phyloP scores from a whole-genome alignment of 2,113 vertebrate genomes.

The Syngnathus scovelli region DNA sequence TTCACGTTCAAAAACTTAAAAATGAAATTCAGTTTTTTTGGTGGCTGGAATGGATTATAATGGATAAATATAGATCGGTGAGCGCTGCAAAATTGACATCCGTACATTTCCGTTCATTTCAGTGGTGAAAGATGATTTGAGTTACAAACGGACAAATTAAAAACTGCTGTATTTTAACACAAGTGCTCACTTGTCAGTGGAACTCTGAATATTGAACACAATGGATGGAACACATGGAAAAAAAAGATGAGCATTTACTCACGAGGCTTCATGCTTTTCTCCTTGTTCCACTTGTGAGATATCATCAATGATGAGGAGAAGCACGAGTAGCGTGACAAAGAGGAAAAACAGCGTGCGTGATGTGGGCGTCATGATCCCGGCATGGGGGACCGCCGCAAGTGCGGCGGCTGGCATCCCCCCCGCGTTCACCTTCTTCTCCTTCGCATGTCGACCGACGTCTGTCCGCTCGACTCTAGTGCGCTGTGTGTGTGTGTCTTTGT shows the following conservation, averaged over 20 bases:
- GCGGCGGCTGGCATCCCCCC: conserved; percentile 11
- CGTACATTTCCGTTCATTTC: not conserved
- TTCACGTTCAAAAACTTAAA: too few relatives aligned
- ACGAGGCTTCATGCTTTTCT: conserved; percentile 76
- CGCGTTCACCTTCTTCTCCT: conserved; percentile 27
- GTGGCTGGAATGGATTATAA: not conserved
- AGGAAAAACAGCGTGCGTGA: conserved; percentile 82
- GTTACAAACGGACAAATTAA: not conserved
- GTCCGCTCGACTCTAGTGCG: not conserved
- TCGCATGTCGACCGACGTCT: conserved; percentile 7
- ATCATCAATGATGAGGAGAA: conserved; percentile 82
- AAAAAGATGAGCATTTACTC: conserved; percentile 42
- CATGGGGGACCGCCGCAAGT: not conserved
- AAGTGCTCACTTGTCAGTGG: not conserved
- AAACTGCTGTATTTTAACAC: too few relatives aligned
- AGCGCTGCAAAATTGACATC: too few relatives aligned
- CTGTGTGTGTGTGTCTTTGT: conserved; percentile 36
- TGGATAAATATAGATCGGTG: too few relatives aligned
- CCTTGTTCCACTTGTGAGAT: conserved; percentile 80
- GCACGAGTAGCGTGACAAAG: conserved; percentile 77
- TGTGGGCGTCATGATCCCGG: conserved; percentile 76
- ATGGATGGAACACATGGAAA: not conserved
- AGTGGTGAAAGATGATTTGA: not conserved
- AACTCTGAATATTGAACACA: conserved; percentile 6
- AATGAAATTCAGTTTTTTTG: too few relatives aligned